A percentile compares a stretch with the other conserved stretches of the same genome.
Conservation (phyloP, 2,797 vertebrate species). For the Protonibea diacanthus region DNA sequence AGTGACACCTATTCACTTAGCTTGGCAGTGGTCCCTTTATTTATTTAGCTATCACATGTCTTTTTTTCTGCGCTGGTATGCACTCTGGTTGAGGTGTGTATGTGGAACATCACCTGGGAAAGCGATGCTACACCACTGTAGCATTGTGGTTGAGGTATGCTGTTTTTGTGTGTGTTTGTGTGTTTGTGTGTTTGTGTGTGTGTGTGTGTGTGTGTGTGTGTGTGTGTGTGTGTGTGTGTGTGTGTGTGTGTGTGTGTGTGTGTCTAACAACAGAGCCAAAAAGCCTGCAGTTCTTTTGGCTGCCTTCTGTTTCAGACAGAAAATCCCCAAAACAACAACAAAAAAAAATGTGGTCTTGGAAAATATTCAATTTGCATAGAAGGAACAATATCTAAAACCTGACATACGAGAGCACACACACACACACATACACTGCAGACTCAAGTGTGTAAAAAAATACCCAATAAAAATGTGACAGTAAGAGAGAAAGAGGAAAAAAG, state of each 20-base stretch:
- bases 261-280: constrained; percentile 30
- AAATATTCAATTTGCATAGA: constrained; percentile 43
- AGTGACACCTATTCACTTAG: constrained; percentile 77
- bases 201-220: neutral
- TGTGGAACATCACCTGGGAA: constrained; percentile 50
- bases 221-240: neutral
- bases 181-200: neutral
- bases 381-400: constrained; percentile 45
- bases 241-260: neutral
- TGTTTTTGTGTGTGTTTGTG: neutral
- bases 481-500: neutral
- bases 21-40: constrained; percentile 58
- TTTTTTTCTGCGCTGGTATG: constrained; percentile 33
- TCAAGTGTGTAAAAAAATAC: neutral
- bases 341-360: constrained; percentile 27
- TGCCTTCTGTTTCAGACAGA: constrained; percentile 34
- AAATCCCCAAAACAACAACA: constrained; percentile 22
- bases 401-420: neutral
- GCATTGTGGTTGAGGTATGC: constrained; percentile 8
- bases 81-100: constrained; percentile 28
- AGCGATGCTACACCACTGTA: constrained; percentile 14
- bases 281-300: constrained; percentile 44
- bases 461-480: neutral
- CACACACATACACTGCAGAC: neutral
- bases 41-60: constrained; percentile 55